A percentile compares a stretch with the other conserved stretches of the same genome.
Conservation (phyloP, 1,140 invertebrate species). For the Vollenhovia emeryi region DNA sequence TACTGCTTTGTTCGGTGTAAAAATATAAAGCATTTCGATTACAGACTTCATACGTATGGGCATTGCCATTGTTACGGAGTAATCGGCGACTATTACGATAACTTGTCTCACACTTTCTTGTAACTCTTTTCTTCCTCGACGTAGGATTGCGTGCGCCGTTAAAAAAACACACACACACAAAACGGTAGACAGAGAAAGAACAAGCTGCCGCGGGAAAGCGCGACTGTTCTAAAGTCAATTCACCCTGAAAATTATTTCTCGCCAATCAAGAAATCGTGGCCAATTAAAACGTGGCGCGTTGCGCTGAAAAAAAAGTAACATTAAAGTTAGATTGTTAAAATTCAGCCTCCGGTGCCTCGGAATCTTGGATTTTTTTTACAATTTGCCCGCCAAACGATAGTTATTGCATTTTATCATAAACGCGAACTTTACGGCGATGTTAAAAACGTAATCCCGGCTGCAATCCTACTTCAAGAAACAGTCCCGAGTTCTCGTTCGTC, state of each 20-base stretch:
- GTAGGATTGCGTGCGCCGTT: slow-evolving; percentile 69
- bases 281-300: background rate
- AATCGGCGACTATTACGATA: slow-evolving; percentile 70
- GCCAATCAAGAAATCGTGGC: background rate
- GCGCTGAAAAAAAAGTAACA: background rate
- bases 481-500: slow-evolving; percentile 71
- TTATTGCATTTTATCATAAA: background rate
- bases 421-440: background rate
- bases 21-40: slow-evolving; percentile 84
- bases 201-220: slow-evolving; percentile 24
- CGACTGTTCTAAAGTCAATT: slow-evolving; percentile 2
- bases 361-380: background rate
- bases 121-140: slow-evolving; percentile 63
- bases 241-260: background rate
- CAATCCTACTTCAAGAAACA: slow-evolving; percentile 70
- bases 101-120: slow-evolving; percentile 65
- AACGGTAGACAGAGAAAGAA: slow-evolving; percentile 10
- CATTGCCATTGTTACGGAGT: slow-evolving; percentile 73
- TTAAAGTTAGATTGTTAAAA: background rate
- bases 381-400: background rate
- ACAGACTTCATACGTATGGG: slow-evolving; percentile 76
- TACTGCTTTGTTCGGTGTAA: slow-evolving; percentile 81
- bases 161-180: background rate
- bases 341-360: background rate
- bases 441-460: slow-evolving; percentile 4